Evolutionary conservation across 2,113 vertebrate species (phyloP), one percentile per base, ranked within the genome.

Genomic region (Lampris megalopsis): DNA sequence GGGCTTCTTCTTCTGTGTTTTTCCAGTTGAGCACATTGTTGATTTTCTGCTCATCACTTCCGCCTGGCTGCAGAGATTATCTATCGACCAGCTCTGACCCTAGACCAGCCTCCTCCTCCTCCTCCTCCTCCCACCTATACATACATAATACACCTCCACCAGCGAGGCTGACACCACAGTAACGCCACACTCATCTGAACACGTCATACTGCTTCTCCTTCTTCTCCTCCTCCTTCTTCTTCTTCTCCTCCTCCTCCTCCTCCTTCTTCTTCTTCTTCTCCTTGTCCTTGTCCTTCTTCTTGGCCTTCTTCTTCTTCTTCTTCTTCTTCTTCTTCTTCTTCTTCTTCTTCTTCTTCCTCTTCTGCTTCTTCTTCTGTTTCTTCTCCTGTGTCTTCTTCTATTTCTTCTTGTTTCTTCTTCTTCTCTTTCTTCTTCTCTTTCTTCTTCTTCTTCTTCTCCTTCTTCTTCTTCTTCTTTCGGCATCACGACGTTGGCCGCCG

Each of bases 301-400:
- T 24, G n/a, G n/a, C n/a, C 24, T 24, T 24, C 24, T 24, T 24
- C 24, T 24, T 24, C 24, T 24, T 24, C 24, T 24, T 24, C 5
- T n/a, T 63, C 68, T 62, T 37, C 41, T 56, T 62, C 48, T 45
- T 37, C 24, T 9, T 54, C 24, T 0, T 92, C 80, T 82, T 3
- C 66, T 63, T 7, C 2, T 90, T 45, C 36, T 10, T 6, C 24
- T 48, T 2, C 48, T 50, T 13, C 0, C 10, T n/a, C 24, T 37
- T 41, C 7, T 11, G 24, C 57, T 8, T 47, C 24, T 36, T 9
- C 7, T 37, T 4, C 35, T 47, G n/a, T n/a, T n/a, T n/a, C n/a
- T n/a, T n/a, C n/a, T n/a, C n/a, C n/a, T n/a, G n/a, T n/a, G n/a
- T n/a, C n/a, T n/a, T n/a, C n/a, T n/a, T n/a, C n/a, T n/a, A n/a